These are phyloP conservation scores for Ypsolopha scabrella DNA, from an alignment of 2,888 invertebrate species.

Conservation along the genomic window DNA sequence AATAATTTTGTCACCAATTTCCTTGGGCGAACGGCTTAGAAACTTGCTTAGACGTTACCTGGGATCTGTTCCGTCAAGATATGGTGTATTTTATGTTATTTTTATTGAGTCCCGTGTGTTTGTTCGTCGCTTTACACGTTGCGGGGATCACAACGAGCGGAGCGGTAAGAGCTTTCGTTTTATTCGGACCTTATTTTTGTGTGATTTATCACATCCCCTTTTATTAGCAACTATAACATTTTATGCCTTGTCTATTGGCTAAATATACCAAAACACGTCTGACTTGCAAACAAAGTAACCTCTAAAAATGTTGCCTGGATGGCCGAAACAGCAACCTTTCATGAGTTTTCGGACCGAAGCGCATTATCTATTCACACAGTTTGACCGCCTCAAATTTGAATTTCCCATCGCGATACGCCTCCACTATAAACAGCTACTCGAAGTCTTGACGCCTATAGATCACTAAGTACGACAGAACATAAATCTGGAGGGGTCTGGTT, in stretches of 20 bases:
- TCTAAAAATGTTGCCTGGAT: background rate
- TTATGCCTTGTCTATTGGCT: too few relatives aligned
- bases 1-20: slow-evolving; percentile 65
- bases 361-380: too few relatives aligned
- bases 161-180: background rate
- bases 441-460: slow-evolving; percentile 33
- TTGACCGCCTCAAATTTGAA: background rate
- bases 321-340: too few relatives aligned
- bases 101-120: slow-evolving; percentile 27
- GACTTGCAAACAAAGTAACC: too few relatives aligned
- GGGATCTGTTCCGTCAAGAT: slow-evolving; percentile 30
- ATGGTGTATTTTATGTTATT: slow-evolving; percentile 30
- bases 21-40: slow-evolving; percentile 55
- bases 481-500: slow-evolving; percentile 62
- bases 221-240: background rate
- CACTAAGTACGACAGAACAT: slow-evolving; percentile 64
- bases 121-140: background rate
- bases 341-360: too few relatives aligned
- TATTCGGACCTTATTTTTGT: background rate
- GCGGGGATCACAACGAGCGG: background rate
- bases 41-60: slow-evolving; percentile 53
- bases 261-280: too few relatives aligned
- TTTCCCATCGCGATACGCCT: too few relatives aligned
- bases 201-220: background rate
- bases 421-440: too few relatives aligned